Conservation (phyloP, 1,140 invertebrate species). For the Diprion similis region DNA sequence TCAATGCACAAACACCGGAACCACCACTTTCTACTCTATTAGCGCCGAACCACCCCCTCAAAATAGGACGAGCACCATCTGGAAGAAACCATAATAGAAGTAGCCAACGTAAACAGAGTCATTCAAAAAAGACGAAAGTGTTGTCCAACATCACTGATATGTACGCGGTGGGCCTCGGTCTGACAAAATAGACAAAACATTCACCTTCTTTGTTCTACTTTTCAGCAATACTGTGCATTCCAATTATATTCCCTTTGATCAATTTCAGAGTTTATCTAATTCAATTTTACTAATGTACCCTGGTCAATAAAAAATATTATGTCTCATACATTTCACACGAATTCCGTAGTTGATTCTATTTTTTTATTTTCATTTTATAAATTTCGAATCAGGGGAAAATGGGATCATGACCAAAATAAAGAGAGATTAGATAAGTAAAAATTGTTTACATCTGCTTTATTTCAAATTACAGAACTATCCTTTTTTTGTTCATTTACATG, state of each 20-base stretch:
- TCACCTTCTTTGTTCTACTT: not conserved
- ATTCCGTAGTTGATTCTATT: too few species aligned
- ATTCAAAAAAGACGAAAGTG: constrained; percentile 38
- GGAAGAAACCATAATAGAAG: constrained; percentile 21
- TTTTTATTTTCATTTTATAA: too few species aligned
- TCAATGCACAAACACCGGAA: constrained; percentile 26
- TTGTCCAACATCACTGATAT: constrained; percentile 43
- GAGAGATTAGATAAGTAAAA: too few species aligned
- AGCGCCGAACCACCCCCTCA: not conserved
- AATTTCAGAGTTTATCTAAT: not conserved
- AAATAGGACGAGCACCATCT: constrained; percentile 16
- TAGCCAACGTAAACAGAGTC: constrained; percentile 28
- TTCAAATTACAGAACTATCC: not conserved
- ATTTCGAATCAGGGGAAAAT: too few species aligned
- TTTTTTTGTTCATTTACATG: not conserved
- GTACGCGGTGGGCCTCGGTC: constrained; percentile 48
- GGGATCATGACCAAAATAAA: too few species aligned
- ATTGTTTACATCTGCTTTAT: not conserved
- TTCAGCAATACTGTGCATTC: not conserved
- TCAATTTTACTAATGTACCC: constrained; percentile 1
- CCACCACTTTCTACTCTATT: constrained; percentile 28
- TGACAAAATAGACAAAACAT: constrained; percentile 30
- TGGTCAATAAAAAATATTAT: not conserved
- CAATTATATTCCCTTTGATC: not conserved
- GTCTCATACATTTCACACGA: too few species aligned